phyloP scores from a whole-genome alignment of 1,140 invertebrate species.

The Liolophura sinensis region DNA sequence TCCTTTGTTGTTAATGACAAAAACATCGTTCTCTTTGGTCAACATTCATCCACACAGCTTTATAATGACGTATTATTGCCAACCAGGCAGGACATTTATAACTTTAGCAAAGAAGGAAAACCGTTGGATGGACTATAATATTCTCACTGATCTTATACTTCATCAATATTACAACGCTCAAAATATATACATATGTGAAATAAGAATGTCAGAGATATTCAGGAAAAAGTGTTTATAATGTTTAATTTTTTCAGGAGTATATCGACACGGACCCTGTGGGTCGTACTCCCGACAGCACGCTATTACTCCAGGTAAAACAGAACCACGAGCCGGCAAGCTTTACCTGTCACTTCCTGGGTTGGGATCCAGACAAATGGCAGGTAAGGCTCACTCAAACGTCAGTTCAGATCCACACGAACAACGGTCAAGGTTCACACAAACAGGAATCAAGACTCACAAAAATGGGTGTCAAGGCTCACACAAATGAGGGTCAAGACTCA shows the following conservation, averaged over 20 bases:
- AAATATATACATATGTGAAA: no score
- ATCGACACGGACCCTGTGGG: conserved; percentile 71
- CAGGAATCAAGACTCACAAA: no score
- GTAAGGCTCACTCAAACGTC: conserved; percentile 13
- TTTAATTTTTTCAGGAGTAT: conserved; percentile 54
- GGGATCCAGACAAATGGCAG: conserved; percentile 30
- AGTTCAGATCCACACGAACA: not conserved
- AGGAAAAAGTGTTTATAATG: not conserved
- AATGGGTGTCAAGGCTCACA: no score
- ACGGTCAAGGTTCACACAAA: not conserved
- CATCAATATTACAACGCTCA: no score
- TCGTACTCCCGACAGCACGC: conserved; percentile 72
- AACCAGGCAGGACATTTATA: not conserved
- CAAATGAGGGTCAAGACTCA: no score
- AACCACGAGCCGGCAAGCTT: conserved; percentile 84
- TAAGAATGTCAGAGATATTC: not conserved
- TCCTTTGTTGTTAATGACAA: no score
- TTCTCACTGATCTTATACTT: no score
- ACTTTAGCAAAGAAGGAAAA: not conserved
- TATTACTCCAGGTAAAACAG: conserved; percentile 79
- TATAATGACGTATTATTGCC: not conserved
- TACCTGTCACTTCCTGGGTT: conserved; percentile 65
- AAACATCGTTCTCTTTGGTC: not conserved
- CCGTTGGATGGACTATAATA: no score
- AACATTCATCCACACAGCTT: not conserved